These are phyloP conservation scores for Dicentrarchus labrax DNA, from an alignment of 2,113 vertebrate genomes.

Conservation along the genomic window DNA sequence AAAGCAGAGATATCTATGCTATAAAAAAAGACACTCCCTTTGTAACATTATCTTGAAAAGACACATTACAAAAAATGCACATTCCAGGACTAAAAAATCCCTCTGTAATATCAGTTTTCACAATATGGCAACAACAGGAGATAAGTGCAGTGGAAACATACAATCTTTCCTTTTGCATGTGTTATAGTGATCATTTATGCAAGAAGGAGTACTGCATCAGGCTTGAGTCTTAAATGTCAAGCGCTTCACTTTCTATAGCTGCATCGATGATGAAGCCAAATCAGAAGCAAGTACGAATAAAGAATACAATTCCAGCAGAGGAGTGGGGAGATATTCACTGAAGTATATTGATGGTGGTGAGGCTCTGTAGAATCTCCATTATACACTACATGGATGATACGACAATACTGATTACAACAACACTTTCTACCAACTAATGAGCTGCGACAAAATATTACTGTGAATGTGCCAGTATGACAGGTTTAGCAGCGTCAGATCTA, in stretches of 20 bases:
- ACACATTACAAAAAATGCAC: neutral
- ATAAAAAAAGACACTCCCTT: neutral
- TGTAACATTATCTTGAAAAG: neutral
- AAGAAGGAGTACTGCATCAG: slow-evolving; percentile 5
- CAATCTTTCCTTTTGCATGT: slow-evolving; percentile 26
- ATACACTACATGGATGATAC: neutral
- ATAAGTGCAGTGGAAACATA: slow-evolving; percentile 19
- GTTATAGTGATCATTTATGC: slow-evolving; percentile 34
- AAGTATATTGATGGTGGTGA: neutral
- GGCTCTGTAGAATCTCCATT: neutral
- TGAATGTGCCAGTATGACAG: neutral
- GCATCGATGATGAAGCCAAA: slow-evolving; percentile 1
- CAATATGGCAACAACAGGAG: neutral
- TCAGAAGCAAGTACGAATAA: slow-evolving; percentile 9
- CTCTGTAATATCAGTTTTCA: neutral
- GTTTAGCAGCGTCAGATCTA: neutral
- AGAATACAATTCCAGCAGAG: neutral
- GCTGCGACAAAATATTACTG: neutral
- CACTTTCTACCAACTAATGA: neutral
- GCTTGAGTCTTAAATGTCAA: slow-evolving; percentile 35
- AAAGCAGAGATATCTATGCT: neutral
- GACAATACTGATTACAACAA: neutral
- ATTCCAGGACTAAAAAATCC: neutral
- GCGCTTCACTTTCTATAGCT: slow-evolving; percentile 17
- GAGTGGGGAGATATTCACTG: neutral